Evolutionary conservation across 2,888 invertebrate species (phyloP).

Genomic region (Scaptomyza caliginosa): DNA sequence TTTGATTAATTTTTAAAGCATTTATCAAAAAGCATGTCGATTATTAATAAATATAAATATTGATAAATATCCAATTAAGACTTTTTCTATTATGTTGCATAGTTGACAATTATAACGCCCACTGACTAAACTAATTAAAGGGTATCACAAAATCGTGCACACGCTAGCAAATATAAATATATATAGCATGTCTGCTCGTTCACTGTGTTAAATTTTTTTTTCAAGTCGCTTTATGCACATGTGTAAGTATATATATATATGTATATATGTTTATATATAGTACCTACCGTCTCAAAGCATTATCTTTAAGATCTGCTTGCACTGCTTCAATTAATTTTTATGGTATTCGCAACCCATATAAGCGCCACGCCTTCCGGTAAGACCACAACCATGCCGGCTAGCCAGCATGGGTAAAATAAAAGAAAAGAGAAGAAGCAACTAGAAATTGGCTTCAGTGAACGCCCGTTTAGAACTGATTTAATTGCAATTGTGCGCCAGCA

Average conservation of each 20-base stretch:
- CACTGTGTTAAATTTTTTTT: neutral
- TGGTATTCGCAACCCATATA: slow-evolving; percentile 68
- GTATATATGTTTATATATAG: neutral
- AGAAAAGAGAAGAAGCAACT: slow-evolving; percentile 3
- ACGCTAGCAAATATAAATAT: neutral
- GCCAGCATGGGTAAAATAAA: slow-evolving; percentile 37
- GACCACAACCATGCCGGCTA: neutral
- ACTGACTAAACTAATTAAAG: slow-evolving; percentile 10
- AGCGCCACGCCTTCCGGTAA: slow-evolving; percentile 46
- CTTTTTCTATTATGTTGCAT: neutral
- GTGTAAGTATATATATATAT: neutral
- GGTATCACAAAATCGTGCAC: slow-evolving; percentile 6
- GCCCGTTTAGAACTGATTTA: slow-evolving; percentile 75
- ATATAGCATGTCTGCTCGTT: neutral
- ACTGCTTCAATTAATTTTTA: slow-evolving; percentile 67
- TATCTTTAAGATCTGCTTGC: slow-evolving; percentile 48
- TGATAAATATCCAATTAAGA: neutral
- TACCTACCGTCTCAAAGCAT: slow-evolving; percentile 15
- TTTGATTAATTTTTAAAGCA: neutral
- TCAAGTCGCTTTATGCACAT: neutral
- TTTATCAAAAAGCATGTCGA: neutral
- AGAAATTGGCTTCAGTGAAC: slow-evolving; percentile 53
- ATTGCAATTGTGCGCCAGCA: slow-evolving; percentile 67
- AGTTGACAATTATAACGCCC: neutral
- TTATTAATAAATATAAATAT: neutral